Evolutionary conservation across 2,888 invertebrate genomes (phyloP), one percentile per base, ranked within the genome.

Genomic region (Agrotis clavis): DNA sequence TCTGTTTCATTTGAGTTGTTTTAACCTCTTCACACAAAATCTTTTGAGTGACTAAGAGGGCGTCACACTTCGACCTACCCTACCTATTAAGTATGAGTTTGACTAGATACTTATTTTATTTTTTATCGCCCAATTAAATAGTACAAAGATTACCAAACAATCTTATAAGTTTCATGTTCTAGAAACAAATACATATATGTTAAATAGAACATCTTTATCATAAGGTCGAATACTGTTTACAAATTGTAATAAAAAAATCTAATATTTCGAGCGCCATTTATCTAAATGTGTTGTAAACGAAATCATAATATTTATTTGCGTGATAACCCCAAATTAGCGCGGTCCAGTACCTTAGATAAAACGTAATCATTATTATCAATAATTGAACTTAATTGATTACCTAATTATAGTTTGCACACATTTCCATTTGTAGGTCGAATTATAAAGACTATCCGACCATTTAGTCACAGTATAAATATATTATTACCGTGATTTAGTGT

Each of bases 311-410:
- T 81, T 74, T 77, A 78, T 65, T 67, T 63, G 60, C 16, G 21
- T 66, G 89, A 89, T 89, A 89, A 89, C 88, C 89, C 75, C 77
- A 82, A 88, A 88, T 89, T 88, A 84, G 81, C 81, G 65, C 25
- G 61, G 56, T 25, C 35, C 18, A 9, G 25, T 41, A 54, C 59
- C 51, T 61, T 30, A 61, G 67, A 82, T 77, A 81, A 68, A 71
- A 66, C 54, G 25, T 41, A 14, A 35, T 51, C 30, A 14, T 66
- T 74, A 61, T 59, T 35, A 61, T 54, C 13, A 57, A 53, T 82
- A 64, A 80, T 78, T 72, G 41, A 54, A 82, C 19, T 71, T 71
- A 71, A 77, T 77, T 82, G 54, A 82, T 71, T 59, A 35, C 41
- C 1, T 25, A 16, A 5, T 45, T 25, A 19, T 1, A 68, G 11